Conservation (phyloP, 1,140 invertebrate species). For the Muscidifurax raptorellus region DNA sequence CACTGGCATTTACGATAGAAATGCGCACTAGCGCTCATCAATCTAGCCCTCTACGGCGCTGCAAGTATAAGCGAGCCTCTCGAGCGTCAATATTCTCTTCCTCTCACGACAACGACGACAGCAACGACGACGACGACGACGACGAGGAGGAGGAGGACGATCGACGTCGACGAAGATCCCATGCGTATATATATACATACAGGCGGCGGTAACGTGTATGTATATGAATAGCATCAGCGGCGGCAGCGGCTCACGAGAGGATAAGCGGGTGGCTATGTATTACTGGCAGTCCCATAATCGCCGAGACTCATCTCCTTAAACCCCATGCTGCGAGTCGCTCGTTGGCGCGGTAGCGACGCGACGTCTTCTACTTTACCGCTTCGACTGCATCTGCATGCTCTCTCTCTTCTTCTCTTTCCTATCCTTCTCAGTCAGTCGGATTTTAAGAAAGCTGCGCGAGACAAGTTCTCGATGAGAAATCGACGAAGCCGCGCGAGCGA, state of each 20-base stretch:
- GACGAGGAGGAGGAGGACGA: background rate
- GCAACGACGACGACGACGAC: background rate
- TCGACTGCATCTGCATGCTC: conserved; percentile 14
- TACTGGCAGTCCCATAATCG: conserved; percentile 64
- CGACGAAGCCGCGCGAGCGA: background rate
- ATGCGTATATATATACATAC: background rate
- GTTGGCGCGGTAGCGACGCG: conserved; percentile 32
- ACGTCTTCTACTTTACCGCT: conserved; percentile 39
- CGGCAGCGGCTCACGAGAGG: background rate
- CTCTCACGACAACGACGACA: background rate
- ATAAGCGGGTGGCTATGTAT: conserved; percentile 43
- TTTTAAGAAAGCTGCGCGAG: background rate
- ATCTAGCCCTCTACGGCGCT: background rate
- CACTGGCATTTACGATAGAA: conserved; percentile 35
- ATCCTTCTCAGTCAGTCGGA: background rate
- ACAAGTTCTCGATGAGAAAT: conserved; percentile 11
- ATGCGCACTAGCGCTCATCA: conserved; percentile 21
- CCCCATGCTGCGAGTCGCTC: conserved; percentile 61
- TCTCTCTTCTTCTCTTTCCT: background rate
- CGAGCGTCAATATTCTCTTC: conserved; percentile 19
- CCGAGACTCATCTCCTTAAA: conserved; percentile 67
- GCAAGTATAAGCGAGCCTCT: conserved; percentile 3
- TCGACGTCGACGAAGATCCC: background rate
- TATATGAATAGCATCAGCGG: conserved; percentile 6
- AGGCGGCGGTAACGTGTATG: background rate